phyloP scores from a whole-genome alignment of 2,113 vertebrate species.

The Engraulis encrasicolus region DNA sequence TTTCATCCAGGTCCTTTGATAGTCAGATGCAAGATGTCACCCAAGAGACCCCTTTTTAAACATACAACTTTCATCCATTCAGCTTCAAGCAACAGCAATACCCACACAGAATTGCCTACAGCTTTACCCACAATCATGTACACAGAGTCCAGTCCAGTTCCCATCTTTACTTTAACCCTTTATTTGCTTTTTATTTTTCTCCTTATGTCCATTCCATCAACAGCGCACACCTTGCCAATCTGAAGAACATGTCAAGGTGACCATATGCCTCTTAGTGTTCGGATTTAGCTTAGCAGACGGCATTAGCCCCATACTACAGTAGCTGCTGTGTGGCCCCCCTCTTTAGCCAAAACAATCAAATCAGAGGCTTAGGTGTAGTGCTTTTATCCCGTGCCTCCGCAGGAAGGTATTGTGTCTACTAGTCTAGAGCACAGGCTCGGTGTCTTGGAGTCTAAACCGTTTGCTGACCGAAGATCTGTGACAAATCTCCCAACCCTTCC shows the following conservation, averaged over 20 bases:
- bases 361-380: neutral
- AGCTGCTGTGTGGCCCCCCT: conserved; percentile 60
- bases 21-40: neutral
- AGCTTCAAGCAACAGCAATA: neutral
- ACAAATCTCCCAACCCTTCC: neutral
- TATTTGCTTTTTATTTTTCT: conserved; percentile 31
- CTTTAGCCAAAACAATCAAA: neutral
- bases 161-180: neutral
- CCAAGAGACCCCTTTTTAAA: neutral
- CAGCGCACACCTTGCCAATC: conserved; percentile 82
- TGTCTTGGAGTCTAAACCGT: neutral
- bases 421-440: too few species aligned
- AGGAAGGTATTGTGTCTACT: conserved; percentile 1
- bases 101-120: neutral
- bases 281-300: conserved; percentile 63
- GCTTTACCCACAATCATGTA: neutral
- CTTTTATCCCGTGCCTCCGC: conserved; percentile 20
- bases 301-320: conserved; percentile 56
- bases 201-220: conserved; percentile 70
- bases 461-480: neutral
- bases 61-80: neutral
- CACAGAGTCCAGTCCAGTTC: neutral
- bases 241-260: conserved; percentile 89
- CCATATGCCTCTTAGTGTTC: conserved; percentile 68
- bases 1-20: too few species aligned